phyloP scores from a whole-genome alignment of 2,797 vertebrate genomes.

The Passerculus sandwichensis region DNA sequence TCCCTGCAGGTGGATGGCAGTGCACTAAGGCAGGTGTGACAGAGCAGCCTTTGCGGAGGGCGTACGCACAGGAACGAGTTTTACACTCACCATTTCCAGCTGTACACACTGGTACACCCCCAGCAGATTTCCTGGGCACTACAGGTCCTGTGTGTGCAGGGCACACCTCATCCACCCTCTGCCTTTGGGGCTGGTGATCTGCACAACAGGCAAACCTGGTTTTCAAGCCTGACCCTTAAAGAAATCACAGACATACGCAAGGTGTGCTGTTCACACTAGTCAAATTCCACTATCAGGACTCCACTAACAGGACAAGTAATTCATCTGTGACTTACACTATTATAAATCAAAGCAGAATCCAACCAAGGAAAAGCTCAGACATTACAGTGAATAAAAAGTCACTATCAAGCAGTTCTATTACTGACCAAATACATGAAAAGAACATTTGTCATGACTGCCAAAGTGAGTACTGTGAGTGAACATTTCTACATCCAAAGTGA shows the following conservation, averaged over 20 bases:
- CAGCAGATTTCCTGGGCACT: accelerated
- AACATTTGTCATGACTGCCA: neutral
- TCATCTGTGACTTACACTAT: neutral
- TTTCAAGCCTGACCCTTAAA: neutral
- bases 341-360: neutral
- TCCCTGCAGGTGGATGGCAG: neutral
- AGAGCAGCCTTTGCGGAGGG: neutral
- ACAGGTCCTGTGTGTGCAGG: neutral
- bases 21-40: accelerated
- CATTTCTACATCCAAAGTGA: neutral
- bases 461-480: neutral
- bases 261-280: neutral
- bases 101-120: neutral
- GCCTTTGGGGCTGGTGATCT: neutral
- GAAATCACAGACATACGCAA: neutral
- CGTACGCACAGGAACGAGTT: neutral
- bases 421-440: neutral
- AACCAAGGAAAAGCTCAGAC: neutral
- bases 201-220: neutral
- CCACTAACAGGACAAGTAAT: neutral
- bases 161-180: neutral
- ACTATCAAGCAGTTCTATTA: neutral
- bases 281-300: neutral
- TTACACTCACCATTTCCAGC: neutral
- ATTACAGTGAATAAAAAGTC: neutral